Percentiles rank a stretch among this genome's conserved stretches.
These are phyloP conservation scores for Catocala sponsa DNA, from an alignment of 2,888 invertebrate species.

Conservation along the genomic window DNA sequence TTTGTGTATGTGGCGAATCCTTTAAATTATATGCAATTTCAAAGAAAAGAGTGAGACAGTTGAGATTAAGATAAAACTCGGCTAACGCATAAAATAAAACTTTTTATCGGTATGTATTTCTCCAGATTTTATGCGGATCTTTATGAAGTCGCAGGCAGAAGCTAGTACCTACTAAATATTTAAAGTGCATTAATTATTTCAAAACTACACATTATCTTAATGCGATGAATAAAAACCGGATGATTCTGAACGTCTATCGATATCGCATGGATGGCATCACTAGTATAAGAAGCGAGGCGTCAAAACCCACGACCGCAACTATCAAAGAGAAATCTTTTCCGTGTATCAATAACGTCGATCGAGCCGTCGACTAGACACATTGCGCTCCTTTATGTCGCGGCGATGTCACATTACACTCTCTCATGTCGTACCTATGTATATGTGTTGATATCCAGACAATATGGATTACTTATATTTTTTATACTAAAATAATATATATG, in stretches of 20 bases:
- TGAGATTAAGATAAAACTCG: no score
- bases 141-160: no score
- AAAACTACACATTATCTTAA: no score
- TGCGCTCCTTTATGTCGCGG: constrained; percentile 69
- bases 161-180: no score
- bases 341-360: constrained; percentile 85
- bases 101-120: no score
- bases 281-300: constrained; percentile 69
- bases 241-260: constrained; percentile 30
- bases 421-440: constrained; percentile 16
- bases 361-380: constrained; percentile 77
- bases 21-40: no score
- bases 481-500: background rate
- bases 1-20: no score
- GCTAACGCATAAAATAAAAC: no score
- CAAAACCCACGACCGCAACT: constrained; percentile 85
- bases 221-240: no score
- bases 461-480: constrained; percentile 12
- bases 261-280: constrained; percentile 25
- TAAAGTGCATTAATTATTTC: no score
- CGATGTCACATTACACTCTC: constrained; percentile 52
- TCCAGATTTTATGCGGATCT: no score
- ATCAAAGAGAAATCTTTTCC: constrained; percentile 89
- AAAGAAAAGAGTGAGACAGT: no score
- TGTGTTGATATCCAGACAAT: constrained; percentile 16